Evolutionary conservation across 2,888 invertebrate species (phyloP).

Genomic region (Polyommatus iphigenia): DNA sequence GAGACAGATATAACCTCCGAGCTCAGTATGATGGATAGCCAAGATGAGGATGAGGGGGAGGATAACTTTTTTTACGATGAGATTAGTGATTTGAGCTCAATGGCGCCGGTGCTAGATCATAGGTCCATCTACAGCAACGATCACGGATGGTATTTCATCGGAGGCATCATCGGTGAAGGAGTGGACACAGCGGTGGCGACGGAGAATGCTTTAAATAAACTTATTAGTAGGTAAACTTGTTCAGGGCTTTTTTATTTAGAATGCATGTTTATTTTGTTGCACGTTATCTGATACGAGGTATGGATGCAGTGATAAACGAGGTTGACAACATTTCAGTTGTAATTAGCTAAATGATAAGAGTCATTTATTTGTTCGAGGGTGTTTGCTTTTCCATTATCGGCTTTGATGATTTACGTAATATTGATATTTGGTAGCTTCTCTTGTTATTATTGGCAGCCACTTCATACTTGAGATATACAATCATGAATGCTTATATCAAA

Average conservation of each 20-base stretch:
- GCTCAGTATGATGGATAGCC: constrained; percentile 52
- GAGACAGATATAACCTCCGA: constrained; percentile 46
- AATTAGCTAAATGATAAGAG: constrained; percentile 17
- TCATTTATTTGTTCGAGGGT: constrained; percentile 22
- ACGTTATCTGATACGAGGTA: constrained; percentile 31
- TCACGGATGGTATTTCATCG: constrained; percentile 92
- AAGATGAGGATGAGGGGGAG: constrained; percentile 60
- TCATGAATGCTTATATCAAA: neutral
- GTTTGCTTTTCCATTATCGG: constrained; percentile 12
- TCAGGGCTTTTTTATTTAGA: constrained; percentile 45
- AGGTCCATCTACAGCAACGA: constrained; percentile 83
- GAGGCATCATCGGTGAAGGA: constrained; percentile 87
- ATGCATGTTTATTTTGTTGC: constrained; percentile 37
- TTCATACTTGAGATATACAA: neutral
- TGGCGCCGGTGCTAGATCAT: constrained; percentile 81
- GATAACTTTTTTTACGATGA: constrained; percentile 69
- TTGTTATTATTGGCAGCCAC: constrained; percentile 9
- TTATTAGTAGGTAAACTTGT: constrained; percentile 88
- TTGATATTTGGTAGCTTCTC: constrained; percentile 11
- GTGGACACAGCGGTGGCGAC: constrained; percentile 83
- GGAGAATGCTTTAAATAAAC: constrained; percentile 85
- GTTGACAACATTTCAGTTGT: constrained; percentile 24
- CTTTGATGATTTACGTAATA: constrained; percentile 10
- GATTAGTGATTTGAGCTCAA: constrained; percentile 75
- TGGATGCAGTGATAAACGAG: constrained; percentile 31